These are phyloP conservation scores for Saxicola maurus DNA, from an alignment of 2,797 vertebrate genomes.

Conservation along the genomic window DNA sequence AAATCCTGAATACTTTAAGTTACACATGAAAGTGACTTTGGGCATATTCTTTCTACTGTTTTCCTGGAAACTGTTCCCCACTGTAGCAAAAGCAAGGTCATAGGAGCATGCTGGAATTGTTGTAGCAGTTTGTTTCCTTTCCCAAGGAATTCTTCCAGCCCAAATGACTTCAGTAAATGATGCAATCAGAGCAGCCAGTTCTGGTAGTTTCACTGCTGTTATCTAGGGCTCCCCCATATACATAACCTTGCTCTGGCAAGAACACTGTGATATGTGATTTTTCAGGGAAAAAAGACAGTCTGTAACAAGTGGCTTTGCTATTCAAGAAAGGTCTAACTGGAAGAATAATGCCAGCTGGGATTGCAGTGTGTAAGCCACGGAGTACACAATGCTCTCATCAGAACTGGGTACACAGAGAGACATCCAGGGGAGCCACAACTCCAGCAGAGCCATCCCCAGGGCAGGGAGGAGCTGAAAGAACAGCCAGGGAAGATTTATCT, in stretches of 20 bases:
- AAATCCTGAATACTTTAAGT: neutral
- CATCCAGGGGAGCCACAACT: neutral
- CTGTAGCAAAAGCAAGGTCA: neutral
- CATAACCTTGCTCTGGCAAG: neutral
- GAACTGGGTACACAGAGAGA: neutral
- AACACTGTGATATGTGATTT: neutral
- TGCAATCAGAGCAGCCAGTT: neutral
- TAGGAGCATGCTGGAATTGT: fast-evolving
- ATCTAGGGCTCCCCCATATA: fast-evolving
- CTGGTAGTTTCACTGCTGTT: neutral
- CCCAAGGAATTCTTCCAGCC: neutral
- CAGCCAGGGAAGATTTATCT: neutral
- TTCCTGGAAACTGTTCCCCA: neutral
- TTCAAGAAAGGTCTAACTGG: neutral
- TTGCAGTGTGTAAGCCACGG: fast-evolving
- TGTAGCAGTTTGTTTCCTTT: neutral
- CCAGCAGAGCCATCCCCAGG: neutral
- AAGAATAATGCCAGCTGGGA: neutral
- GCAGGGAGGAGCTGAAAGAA: neutral
- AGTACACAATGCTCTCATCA: neutral
- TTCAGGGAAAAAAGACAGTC: neutral
- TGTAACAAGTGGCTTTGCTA: neutral
- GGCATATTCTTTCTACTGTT: neutral
- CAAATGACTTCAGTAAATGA: neutral
- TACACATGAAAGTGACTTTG: neutral